Percentiles rank a stretch among this genome's conserved stretches.
Evolutionary conservation across 2,797 vertebrate genomes (phyloP).

Genomic region (Urocyon cinereoargenteus): DNA sequence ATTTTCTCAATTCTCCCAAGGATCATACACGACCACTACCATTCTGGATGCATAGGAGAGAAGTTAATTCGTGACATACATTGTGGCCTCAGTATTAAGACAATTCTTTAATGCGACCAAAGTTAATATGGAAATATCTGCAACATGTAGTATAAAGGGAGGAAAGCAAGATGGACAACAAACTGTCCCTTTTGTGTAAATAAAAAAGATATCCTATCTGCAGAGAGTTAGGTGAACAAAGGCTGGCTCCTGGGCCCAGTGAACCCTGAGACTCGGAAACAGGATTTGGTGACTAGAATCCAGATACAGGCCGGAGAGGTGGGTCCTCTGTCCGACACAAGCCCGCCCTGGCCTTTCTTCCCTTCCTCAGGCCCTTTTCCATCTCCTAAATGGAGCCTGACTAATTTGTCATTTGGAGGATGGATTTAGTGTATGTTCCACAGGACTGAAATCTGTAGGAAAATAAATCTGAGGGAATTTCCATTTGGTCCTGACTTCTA

Average conservation of each 20-base stretch:
- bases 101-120: background rate
- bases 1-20: background rate
- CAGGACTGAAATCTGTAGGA: constrained; percentile 83
- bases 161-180: background rate
- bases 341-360: constrained; percentile 72
- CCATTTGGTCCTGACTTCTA: constrained; percentile 76
- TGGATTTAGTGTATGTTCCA: constrained; percentile 85
- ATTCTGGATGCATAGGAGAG: background rate
- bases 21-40: too few species aligned
- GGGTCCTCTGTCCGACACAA: background rate
- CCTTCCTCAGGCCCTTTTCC: constrained; percentile 67
- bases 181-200: background rate
- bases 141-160: background rate
- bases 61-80: background rate
- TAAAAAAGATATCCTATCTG: background rate
- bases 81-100: background rate
- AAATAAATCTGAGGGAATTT: constrained; percentile 83
- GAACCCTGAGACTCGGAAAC: background rate
- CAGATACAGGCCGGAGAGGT: background rate
- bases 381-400: constrained; percentile 58
- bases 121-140: background rate
- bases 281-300: background rate
- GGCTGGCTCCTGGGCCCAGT: background rate
- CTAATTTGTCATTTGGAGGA: constrained; percentile 83
- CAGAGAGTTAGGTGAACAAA: background rate